Percentiles rank a stretch among this genome's conserved stretches.
Evolutionary conservation across 2,888 invertebrate species (phyloP).

Genomic region (Pyralis farinalis): DNA sequence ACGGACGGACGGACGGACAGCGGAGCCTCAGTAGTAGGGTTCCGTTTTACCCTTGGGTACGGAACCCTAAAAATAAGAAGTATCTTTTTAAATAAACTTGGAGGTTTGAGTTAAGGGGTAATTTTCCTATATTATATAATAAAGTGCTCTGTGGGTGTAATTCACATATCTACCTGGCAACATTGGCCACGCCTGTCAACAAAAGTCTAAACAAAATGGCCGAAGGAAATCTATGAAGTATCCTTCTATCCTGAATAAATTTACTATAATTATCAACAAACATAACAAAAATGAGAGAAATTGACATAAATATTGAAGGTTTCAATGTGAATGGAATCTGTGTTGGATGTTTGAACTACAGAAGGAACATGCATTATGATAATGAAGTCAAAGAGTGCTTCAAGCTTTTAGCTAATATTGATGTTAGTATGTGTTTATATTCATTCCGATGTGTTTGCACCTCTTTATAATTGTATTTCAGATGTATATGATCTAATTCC

Average conservation of each 20-base stretch:
- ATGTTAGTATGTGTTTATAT: slow-evolving; percentile 45
- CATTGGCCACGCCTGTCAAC: background rate
- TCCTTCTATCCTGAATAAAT: slow-evolving; percentile 46
- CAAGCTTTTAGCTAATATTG: slow-evolving; percentile 56
- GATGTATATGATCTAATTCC: background rate
- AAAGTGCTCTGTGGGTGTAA: too few species aligned
- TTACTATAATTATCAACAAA: slow-evolving; percentile 15
- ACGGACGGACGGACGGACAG: too few species aligned
- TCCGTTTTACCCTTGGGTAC: too few species aligned
- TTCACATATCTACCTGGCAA: too few species aligned
- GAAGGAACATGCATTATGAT: slow-evolving; percentile 62
- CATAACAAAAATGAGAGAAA: slow-evolving; percentile 51
- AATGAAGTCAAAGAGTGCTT: slow-evolving; percentile 52
- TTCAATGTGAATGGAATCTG: slow-evolving; percentile 74
- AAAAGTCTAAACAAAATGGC: slow-evolving; percentile 49
- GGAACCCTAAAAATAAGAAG: too few species aligned
- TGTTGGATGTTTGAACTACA: slow-evolving; percentile 67
- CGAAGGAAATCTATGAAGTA: slow-evolving; percentile 68
- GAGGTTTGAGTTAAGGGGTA: too few species aligned
- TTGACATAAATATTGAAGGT: slow-evolving; percentile 73
- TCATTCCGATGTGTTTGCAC: too few species aligned
- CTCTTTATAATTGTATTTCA: background rate
- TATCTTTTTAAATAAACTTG: too few species aligned
- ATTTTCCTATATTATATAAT: too few species aligned
- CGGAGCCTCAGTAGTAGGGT: too few species aligned